Conservation (phyloP, 2,113 vertebrate species). For the Rostratula benghalensis region DNA sequence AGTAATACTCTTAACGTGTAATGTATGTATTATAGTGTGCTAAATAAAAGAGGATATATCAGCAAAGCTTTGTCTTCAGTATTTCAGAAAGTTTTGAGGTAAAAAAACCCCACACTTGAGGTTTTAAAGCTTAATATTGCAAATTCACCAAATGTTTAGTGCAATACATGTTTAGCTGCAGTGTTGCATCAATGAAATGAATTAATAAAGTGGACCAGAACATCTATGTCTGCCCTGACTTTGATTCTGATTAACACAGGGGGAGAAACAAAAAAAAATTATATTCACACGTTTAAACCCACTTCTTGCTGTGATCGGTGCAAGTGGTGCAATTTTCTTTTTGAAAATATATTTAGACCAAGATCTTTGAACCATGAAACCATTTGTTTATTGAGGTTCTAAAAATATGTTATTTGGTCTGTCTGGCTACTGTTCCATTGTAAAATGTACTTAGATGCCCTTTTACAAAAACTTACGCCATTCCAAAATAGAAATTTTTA, state of each 20-base stretch:
- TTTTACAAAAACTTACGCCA: neutral
- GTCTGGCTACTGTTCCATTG: neutral
- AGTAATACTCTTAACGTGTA: neutral
- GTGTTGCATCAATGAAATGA: neutral
- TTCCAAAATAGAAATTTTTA: neutral
- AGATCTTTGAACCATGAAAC: neutral
- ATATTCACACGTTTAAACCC: neutral
- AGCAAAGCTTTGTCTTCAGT: neutral
- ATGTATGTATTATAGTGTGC: neutral
- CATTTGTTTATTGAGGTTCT: neutral
- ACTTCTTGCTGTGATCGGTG: neutral
- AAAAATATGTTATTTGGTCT: neutral
- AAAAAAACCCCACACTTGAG: fast-evolving
- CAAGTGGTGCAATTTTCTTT: neutral
- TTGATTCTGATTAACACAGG: neutral
- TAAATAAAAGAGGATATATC: neutral
- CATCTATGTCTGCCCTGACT: neutral
- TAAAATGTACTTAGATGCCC: neutral
- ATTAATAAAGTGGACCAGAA: neutral
- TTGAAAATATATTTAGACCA: neutral
- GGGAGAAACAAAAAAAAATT: neutral
- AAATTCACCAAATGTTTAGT: neutral
- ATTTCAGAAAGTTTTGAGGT: neutral
- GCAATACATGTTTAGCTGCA: neutral
- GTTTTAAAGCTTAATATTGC: neutral